Percentiles rank a stretch among this genome's conserved stretches.
These are phyloP conservation scores for Nerophis lumbriciformis DNA, from an alignment of 2,113 vertebrate species.

Conservation along the genomic window DNA sequence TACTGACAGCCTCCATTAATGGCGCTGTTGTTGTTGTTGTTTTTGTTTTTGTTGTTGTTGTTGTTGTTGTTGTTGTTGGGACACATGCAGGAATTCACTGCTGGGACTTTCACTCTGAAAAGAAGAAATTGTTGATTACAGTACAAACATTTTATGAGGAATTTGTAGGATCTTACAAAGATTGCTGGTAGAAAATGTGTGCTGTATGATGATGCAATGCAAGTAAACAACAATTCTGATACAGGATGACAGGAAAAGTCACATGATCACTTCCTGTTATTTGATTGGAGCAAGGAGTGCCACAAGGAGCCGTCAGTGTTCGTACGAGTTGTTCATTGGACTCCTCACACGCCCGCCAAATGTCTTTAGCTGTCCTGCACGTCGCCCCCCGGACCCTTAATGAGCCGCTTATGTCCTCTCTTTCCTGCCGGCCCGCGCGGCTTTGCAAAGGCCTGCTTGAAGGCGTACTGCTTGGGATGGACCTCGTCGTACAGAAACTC, in stretches of 20 bases:
- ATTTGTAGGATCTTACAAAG: constrained; percentile 46
- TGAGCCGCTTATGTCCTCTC: constrained; percentile 92
- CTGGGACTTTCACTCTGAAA: constrained; percentile 2
- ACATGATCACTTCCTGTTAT: not conserved
- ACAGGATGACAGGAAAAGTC: constrained; percentile 8
- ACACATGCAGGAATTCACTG: not conserved
- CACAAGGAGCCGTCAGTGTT: constrained; percentile 7
- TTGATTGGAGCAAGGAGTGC: constrained; percentile 13
- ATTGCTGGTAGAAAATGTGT: constrained; percentile 50
- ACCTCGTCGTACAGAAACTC: constrained; percentile 94
- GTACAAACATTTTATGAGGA: constrained; percentile 52
- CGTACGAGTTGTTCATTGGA: constrained; percentile 1
- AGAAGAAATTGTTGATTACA: constrained; percentile 15
- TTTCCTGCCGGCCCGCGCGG: constrained; percentile 92
- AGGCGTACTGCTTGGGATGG: constrained; percentile 91
- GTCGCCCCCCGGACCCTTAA: constrained; percentile 79
- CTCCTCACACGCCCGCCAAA: constrained; percentile 13
- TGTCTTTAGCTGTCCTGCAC: constrained; percentile 65
- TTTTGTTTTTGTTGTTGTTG: not conserved
- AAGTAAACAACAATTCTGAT: constrained; percentile 11
- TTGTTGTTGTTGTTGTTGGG: not conserved
- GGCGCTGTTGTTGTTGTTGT: not conserved
- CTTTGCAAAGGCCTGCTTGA: constrained; percentile 94
- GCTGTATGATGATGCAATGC: not conserved
- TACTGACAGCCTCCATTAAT: too few relatives aligned